Conservation (phyloP, 2,113 vertebrate species). For the Ellobius talpinus region DNA sequence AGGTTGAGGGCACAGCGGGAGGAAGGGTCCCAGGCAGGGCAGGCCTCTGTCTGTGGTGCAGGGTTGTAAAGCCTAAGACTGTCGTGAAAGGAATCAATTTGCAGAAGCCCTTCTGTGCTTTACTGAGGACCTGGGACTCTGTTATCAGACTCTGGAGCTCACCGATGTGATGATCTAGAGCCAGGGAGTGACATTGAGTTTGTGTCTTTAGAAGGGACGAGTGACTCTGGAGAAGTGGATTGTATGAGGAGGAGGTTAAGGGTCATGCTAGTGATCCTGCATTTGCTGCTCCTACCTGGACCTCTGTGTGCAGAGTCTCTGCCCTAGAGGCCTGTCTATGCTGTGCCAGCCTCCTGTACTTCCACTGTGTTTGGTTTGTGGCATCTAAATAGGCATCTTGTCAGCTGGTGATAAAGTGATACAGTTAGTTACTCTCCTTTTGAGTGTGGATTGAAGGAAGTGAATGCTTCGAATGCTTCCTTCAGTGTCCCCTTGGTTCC, state of each 20-base stretch:
- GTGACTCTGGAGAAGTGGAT: background rate
- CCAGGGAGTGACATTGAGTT: background rate
- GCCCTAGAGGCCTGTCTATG: background rate
- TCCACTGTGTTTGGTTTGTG: background rate
- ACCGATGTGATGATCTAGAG: background rate
- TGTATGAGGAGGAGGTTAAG: background rate
- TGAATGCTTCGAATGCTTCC: background rate
- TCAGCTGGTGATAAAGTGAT: background rate
- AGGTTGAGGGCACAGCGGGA: background rate
- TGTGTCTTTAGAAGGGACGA: background rate
- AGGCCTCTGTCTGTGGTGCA: background rate
- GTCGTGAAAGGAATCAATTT: background rate
- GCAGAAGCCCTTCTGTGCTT: background rate
- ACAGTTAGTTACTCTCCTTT: background rate
- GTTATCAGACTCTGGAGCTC: background rate
- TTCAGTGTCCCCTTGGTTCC: background rate
- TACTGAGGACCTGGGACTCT: background rate
- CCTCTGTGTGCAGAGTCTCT: background rate
- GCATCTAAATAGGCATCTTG: background rate
- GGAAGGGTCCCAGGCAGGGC: fast-evolving
- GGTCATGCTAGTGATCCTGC: background rate
- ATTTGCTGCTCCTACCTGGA: background rate
- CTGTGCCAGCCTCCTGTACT: fast-evolving
- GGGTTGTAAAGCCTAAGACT: background rate
- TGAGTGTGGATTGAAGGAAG: background rate